A percentile compares a stretch with the other conserved stretches of the same genome.
Evolutionary conservation across 2,113 vertebrate species (phyloP).

Genomic region (Procapra przewalskii): DNA sequence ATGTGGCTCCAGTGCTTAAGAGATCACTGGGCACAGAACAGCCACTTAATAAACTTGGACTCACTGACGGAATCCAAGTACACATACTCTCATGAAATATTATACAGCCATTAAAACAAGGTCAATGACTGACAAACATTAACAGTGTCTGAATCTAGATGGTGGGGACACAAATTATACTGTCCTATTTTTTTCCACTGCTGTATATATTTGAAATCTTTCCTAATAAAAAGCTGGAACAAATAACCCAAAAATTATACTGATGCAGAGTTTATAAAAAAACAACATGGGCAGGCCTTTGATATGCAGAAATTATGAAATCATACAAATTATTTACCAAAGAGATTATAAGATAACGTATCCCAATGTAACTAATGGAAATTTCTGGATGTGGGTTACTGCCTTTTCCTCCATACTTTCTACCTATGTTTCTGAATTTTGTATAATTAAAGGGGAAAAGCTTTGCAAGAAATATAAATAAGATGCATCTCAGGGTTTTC

Average conservation of each 20-base stretch:
- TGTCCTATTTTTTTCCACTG: not conserved
- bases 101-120: not conserved
- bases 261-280: not conserved
- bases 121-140: not conserved
- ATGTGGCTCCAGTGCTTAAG: not conserved
- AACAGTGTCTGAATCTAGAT: not conserved
- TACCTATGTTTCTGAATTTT: not conserved
- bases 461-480: not conserved
- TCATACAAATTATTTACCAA: not conserved
- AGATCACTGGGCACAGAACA: not conserved
- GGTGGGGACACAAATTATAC: too few relatives aligned
- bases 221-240: not conserved
- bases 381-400: not conserved
- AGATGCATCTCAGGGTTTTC: not conserved
- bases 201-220: not conserved
- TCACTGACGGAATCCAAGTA: too few relatives aligned
- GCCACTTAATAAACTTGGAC: not conserved
- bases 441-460: not conserved
- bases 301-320: not conserved
- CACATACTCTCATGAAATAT: not conserved
- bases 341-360: not conserved
- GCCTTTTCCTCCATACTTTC: not conserved
- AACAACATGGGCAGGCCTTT: not conserved
- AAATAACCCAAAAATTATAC: not conserved
- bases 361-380: rapidly evolving